These are phyloP conservation scores for Rambutsinella grinnellia DNA, from an alignment of 2,888 invertebrate genomes.

Conservation along the genomic window DNA sequence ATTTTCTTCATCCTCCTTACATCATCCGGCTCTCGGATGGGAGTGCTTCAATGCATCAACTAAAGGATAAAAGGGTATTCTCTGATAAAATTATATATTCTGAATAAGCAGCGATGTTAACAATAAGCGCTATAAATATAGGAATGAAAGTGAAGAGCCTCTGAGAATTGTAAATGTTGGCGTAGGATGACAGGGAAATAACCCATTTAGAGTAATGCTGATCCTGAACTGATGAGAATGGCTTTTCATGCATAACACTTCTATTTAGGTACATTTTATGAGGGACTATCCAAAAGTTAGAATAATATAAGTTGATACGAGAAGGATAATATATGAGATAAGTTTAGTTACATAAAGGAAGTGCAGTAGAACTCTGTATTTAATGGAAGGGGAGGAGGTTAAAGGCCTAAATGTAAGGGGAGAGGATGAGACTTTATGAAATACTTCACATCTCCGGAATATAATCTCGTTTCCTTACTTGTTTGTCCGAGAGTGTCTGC, in stretches of 20 bases:
- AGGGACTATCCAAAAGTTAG: too few relatives aligned
- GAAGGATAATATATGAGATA: too few relatives aligned
- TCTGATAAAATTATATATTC: too few relatives aligned
- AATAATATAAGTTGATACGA: too few relatives aligned
- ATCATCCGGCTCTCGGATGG: too few relatives aligned
- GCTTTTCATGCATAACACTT: neutral
- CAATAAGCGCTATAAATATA: neutral
- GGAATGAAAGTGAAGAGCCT: neutral
- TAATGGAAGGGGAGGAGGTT: neutral
- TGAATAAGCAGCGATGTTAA: neutral
- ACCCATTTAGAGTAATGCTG: constrained; percentile 45
- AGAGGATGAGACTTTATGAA: neutral
- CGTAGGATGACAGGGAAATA: constrained; percentile 41
- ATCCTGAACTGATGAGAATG: constrained; percentile 51
- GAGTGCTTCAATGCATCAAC: too few relatives aligned
- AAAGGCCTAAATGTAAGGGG: neutral
- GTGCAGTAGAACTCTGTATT: neutral
- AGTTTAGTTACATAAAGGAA: too few relatives aligned
- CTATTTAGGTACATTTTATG: neutral
- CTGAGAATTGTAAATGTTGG: neutral
- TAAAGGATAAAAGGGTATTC: too few relatives aligned
- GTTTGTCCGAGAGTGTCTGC: neutral
- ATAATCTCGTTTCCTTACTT: neutral
- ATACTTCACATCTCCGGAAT: neutral
- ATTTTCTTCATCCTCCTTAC: too few relatives aligned